Conservation (phyloP, 1,140 invertebrate species). For the Hypothenemus hampei region DNA sequence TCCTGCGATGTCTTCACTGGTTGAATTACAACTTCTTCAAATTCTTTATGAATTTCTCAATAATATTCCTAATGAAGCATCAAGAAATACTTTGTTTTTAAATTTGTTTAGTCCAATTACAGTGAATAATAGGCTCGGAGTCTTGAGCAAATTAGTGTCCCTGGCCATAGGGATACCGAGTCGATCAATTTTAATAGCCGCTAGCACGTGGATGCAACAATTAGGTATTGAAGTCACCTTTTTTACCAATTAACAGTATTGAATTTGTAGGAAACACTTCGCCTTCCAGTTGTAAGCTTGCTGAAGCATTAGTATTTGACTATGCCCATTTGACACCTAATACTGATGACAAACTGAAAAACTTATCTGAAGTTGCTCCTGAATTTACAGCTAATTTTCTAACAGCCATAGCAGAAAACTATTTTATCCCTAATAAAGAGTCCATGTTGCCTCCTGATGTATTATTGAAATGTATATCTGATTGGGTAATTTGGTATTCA, state of each 20-base stretch:
- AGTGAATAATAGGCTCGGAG: constrained; percentile 59
- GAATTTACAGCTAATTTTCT: constrained; percentile 77
- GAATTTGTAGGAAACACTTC: constrained; percentile 60
- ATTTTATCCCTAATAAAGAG: constrained; percentile 49
- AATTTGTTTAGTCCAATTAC: constrained; percentile 69
- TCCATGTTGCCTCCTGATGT: constrained; percentile 52
- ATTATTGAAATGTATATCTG: constrained; percentile 59
- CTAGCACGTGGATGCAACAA: constrained; percentile 82
- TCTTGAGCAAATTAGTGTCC: constrained; percentile 73
- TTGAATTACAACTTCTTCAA: constrained; percentile 71
- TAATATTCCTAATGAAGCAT: constrained; percentile 61
- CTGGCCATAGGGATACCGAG: constrained; percentile 70
- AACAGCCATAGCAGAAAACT: constrained; percentile 74
- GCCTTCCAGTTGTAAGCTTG: constrained; percentile 61
- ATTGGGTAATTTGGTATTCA: constrained; percentile 50
- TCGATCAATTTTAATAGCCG: constrained; percentile 64
- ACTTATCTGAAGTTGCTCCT: constrained; percentile 63
- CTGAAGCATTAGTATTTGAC: constrained; percentile 69
- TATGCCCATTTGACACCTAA: constrained; percentile 68
- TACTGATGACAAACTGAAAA: constrained; percentile 58
- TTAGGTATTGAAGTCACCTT: constrained; percentile 45
- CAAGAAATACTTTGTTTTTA: constrained; percentile 74
- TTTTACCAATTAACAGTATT: background rate
- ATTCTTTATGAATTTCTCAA: constrained; percentile 71
- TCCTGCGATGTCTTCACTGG: constrained; percentile 55